phyloP scores from a whole-genome alignment of 2,113 vertebrate species.

The Sorex araneus region DNA sequence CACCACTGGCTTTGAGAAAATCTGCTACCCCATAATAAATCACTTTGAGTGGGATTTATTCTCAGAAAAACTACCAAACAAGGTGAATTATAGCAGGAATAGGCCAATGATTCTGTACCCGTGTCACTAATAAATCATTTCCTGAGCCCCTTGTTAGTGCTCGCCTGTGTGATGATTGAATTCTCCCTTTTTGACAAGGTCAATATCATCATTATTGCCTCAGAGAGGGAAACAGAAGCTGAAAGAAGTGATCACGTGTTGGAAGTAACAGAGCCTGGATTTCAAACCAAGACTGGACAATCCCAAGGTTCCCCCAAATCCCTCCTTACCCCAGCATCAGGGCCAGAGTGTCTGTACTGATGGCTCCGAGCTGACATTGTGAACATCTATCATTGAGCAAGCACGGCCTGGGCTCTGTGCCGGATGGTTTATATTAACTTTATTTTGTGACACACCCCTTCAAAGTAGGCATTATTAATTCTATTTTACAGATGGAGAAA shows the following conservation, averaged over 20 bases:
- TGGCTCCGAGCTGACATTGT: neutral
- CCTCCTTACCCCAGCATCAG: neutral
- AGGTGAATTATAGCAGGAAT: constrained; percentile 45
- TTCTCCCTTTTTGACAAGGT: neutral
- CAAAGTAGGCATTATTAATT: constrained; percentile 16
- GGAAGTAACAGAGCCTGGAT: neutral
- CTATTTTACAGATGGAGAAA: constrained; percentile 29
- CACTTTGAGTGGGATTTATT: neutral
- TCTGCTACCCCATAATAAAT: constrained; percentile 2
- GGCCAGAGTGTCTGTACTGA: neutral
- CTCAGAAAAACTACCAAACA: constrained; percentile 44
- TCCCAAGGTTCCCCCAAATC: neutral
- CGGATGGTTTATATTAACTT: constrained; percentile 3
- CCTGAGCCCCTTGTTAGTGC: neutral
- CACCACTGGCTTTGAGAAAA: constrained; percentile 52
- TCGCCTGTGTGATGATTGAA: neutral
- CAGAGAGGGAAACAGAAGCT: neutral
- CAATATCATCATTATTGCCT: neutral
- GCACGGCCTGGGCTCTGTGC: neutral
- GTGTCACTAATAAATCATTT: neutral
- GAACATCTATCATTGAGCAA: neutral
- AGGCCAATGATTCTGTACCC: neutral
- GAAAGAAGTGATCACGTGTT: constrained; percentile 9
- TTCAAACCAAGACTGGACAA: neutral
- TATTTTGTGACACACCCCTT: constrained; percentile 44